Evolutionary conservation across 2,797 vertebrate species (phyloP).

Genomic region (Amblyraja radiata): DNA sequence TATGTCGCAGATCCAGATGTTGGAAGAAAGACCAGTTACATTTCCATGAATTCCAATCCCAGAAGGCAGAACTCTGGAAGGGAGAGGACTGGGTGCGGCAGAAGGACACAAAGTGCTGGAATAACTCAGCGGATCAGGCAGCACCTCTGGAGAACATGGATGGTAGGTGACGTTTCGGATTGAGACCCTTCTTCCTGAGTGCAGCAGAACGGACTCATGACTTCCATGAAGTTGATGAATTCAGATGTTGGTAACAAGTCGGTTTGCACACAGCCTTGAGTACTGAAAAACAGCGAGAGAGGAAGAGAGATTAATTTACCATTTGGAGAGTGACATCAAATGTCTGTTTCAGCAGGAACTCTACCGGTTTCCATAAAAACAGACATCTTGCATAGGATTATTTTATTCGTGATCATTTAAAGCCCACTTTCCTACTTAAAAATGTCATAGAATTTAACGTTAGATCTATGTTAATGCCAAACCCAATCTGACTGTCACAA

Average conservation of each 20-base stretch:
- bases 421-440: background rate
- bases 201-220: background rate
- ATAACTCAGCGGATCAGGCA: too few relatives aligned
- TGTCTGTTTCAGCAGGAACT: background rate
- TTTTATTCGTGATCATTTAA: background rate
- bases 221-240: background rate
- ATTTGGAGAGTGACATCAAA: background rate
- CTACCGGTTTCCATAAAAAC: background rate
- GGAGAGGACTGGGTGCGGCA: background rate
- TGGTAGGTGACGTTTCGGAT: too few relatives aligned
- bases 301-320: background rate
- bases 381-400: background rate
- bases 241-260: background rate
- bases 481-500: background rate
- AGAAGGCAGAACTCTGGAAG: constrained; percentile 17
- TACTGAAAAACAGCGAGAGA: constrained; percentile 10
- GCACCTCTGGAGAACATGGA: too few relatives aligned
- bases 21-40: background rate
- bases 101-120: too few relatives aligned
- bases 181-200: background rate
- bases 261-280: background rate
- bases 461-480: background rate
- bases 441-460: background rate
- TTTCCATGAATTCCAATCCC: background rate
- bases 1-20: background rate